Base-by-base conservation (phyloP, 2,888 invertebrate genomes). In the Tenthredo distinguenda region DNA sequence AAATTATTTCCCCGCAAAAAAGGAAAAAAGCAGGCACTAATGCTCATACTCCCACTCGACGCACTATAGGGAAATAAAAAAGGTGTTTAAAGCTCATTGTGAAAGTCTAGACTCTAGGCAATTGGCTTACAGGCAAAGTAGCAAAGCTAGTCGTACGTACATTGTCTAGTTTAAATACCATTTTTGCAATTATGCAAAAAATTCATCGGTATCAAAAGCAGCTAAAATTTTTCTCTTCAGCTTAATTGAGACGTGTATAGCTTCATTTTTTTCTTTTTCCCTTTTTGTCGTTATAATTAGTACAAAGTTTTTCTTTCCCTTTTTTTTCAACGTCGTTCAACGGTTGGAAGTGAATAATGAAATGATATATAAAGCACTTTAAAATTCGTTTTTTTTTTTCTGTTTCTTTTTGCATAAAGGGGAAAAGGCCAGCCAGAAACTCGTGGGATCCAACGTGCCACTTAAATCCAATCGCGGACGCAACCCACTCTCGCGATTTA, bases 321-420 rank as follows among this genome's bases (percentile, higher is more conserved):
- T 12, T 26, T 62, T 26, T 62, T 10, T 62, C 12, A 0, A 21
- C 62, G 26, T 26, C 62, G 26, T 62, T 62, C 62, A 62, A 62
- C 62, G 21, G 26, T 62, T 62, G 62, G 62, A 62, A 62, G 62
- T 62, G 26, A 10, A 62, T 62, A 62, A 62, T 62, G 62, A 62
- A 62, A 62, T 62, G 62, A 68, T 68, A 34, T 34, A 68, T 68
- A 68, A 68, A 68, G 34, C 68, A 68, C 68, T 68, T 68, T 31
- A 68, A 68, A 68, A 68, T 34, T 34, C 10, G 15, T 34, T 68
- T 31, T 65, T 65, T 65, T 65, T 34, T 18, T 34, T 31, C 5
- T 34, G 10, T 9, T 68, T 68, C 15, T 12, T 68, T 68, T 34
- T 18, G 68, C 34, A 15, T 26, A 68, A 68, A 26, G 15, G 68